phyloP scores from a whole-genome alignment of 2,888 invertebrate genomes.

The Lumbricus terrestris region DNA sequence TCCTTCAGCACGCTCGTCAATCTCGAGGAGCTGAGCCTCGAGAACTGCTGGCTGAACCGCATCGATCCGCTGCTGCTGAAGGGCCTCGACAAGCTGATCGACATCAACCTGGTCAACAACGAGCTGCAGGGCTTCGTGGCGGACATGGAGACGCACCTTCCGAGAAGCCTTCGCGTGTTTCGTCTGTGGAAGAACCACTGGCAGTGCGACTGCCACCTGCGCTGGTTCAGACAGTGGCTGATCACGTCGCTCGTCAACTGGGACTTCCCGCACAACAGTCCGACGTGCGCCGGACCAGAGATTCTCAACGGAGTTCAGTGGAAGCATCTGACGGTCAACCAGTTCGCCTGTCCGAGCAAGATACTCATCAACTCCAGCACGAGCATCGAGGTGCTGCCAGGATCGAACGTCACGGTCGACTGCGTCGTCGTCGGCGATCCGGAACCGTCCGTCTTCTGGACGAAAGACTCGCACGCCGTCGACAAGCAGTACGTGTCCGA shows the following conservation, averaged over 20 bases:
- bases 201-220: constrained; percentile 39
- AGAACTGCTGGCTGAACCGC: constrained; percentile 36
- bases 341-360: constrained; percentile 39
- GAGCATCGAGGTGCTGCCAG: constrained; percentile 30
- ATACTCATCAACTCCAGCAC: constrained; percentile 34
- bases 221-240: constrained; percentile 37
- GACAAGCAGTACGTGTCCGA: constrained; percentile 14
- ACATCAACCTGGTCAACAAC: constrained; percentile 40
- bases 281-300: constrained; percentile 35
- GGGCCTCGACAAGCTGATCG: constrained; percentile 33
- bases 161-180: constrained; percentile 33
- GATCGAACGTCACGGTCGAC: constrained; percentile 35
- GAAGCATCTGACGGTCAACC: constrained; percentile 33
- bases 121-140: constrained; percentile 32
- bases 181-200: constrained; percentile 39
- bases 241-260: constrained; percentile 31
- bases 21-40: constrained; percentile 39
- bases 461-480: not conserved
- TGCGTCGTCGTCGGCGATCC: constrained; percentile 38
- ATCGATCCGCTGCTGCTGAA: constrained; percentile 34
- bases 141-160: constrained; percentile 30
- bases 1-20: constrained; percentile 35
- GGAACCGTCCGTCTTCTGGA: constrained; percentile 35
- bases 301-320: constrained; percentile 33
- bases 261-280: constrained; percentile 38